These are phyloP conservation scores for Falco berigora DNA, from an alignment of 2,797 vertebrate genomes.

Conservation along the genomic window DNA sequence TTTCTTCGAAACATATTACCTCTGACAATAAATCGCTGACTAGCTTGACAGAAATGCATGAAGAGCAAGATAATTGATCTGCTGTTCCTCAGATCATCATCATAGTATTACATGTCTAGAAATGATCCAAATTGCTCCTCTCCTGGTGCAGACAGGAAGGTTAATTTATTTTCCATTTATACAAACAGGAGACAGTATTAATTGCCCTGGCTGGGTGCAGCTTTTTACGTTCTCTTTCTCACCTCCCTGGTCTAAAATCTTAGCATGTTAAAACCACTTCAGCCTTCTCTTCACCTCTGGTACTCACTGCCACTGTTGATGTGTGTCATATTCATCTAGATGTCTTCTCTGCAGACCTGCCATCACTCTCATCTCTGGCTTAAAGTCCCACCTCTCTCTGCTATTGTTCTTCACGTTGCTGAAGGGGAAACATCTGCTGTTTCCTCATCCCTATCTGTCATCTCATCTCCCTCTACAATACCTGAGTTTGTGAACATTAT, in stretches of 20 bases:
- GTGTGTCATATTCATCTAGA: background rate
- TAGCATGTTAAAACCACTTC: background rate
- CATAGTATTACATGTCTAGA: background rate
- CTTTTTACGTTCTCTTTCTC: background rate
- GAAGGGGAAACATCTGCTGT: constrained; percentile 73
- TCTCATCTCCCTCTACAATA: constrained; percentile 26
- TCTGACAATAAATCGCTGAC: constrained; percentile 39
- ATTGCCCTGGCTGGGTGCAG: background rate
- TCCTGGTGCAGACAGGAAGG: constrained; percentile 14
- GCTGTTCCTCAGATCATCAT: background rate
- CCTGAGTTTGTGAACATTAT: constrained; percentile 9
- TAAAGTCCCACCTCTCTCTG: constrained; percentile 20
- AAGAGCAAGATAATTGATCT: constrained; percentile 9
- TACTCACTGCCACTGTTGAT: background rate
- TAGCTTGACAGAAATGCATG: constrained; percentile 22
- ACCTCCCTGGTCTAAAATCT: constrained; percentile 8
- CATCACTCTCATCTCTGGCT: constrained; percentile 9
- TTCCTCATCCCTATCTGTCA: constrained; percentile 47
- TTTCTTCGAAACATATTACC: constrained; percentile 34
- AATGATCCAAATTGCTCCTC: background rate
- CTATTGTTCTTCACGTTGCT: constrained; percentile 54
- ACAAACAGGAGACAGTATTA: background rate
- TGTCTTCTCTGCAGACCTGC: constrained; percentile 34
- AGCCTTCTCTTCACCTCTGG: constrained; percentile 18
- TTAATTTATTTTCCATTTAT: constrained; percentile 30